These are phyloP conservation scores for Diachasmimorpha longicaudata DNA, from an alignment of 1,140 invertebrate genomes.

Conservation along the genomic window DNA sequence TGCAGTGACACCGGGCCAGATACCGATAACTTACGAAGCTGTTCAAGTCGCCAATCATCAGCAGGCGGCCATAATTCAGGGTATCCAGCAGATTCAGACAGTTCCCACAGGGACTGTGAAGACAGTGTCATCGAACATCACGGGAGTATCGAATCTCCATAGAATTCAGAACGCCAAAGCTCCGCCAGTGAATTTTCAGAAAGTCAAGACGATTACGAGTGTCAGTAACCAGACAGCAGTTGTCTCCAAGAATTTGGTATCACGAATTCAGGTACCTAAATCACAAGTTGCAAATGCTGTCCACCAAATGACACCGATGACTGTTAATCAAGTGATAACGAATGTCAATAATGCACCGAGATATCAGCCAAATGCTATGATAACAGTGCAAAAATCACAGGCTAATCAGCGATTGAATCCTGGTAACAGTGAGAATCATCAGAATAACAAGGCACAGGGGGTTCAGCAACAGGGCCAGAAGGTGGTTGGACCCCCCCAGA, in stretches of 20 bases:
- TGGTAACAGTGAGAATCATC: conserved; percentile 17
- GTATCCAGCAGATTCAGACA: conserved; percentile 30
- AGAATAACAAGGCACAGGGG: conserved; percentile 44
- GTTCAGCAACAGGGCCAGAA: conserved; percentile 36
- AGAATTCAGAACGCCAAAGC: conserved; percentile 39
- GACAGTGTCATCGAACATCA: conserved; percentile 26
- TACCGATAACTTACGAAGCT: not conserved
- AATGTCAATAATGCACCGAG: conserved; percentile 30
- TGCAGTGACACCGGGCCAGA: not conserved
- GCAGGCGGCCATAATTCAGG: not conserved
- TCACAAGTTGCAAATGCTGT: conserved; percentile 29
- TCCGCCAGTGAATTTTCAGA: conserved; percentile 40
- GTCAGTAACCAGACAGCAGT: conserved; percentile 25
- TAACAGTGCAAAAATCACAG: conserved; percentile 44
- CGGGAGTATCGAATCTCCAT: conserved; percentile 39
- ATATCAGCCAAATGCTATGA: conserved; percentile 30
- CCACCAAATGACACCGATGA: conserved; percentile 34
- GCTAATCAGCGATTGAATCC: conserved; percentile 14
- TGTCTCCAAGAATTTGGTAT: conserved; percentile 35
- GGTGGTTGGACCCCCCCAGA: conserved; percentile 35
- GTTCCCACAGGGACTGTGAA: conserved; percentile 30
- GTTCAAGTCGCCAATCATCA: not conserved
- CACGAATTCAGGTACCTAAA: conserved; percentile 38
- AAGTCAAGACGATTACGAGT: conserved; percentile 40
- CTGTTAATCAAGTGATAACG: conserved; percentile 43